These are phyloP conservation scores for Carduelis carduelis DNA, from an alignment of 2,797 vertebrate species.

Conservation along the genomic window DNA sequence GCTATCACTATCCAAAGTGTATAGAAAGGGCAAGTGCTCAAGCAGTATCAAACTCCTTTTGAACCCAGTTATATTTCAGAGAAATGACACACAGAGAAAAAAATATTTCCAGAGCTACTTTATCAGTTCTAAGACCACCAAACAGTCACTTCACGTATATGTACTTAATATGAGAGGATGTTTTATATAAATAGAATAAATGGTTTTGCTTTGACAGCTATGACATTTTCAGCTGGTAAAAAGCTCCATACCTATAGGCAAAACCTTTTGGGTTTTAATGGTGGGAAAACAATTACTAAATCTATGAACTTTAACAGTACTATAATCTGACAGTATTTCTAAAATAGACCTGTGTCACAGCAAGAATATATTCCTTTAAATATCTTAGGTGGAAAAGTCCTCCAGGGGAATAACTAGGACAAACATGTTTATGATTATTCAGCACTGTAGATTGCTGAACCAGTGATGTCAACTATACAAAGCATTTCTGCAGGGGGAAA, in stretches of 20 bases:
- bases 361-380: constrained; percentile 21
- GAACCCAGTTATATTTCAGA: neutral
- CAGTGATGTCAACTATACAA: neutral
- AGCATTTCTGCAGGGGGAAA: neutral
- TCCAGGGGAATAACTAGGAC: constrained; percentile 52
- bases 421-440: constrained; percentile 58
- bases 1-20: neutral
- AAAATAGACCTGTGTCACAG: neutral
- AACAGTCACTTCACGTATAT: neutral
- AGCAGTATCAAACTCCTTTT: neutral
- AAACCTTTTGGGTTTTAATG: neutral
- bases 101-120: neutral
- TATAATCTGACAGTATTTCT: neutral
- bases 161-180: neutral
- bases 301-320: neutral
- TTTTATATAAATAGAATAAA: neutral
- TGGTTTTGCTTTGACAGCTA: neutral
- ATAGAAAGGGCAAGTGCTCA: neutral
- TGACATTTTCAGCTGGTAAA: neutral
- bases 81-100: neutral
- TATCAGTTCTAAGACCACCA: neutral
- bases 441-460: constrained; percentile 8
- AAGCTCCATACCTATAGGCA: neutral
- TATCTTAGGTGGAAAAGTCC: constrained; percentile 27
- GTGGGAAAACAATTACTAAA: neutral